Percentiles rank a stretch among this genome's conserved stretches.
Conservation (phyloP, 64 coral and sea anemone species). For the Montipora cactus region DNA sequence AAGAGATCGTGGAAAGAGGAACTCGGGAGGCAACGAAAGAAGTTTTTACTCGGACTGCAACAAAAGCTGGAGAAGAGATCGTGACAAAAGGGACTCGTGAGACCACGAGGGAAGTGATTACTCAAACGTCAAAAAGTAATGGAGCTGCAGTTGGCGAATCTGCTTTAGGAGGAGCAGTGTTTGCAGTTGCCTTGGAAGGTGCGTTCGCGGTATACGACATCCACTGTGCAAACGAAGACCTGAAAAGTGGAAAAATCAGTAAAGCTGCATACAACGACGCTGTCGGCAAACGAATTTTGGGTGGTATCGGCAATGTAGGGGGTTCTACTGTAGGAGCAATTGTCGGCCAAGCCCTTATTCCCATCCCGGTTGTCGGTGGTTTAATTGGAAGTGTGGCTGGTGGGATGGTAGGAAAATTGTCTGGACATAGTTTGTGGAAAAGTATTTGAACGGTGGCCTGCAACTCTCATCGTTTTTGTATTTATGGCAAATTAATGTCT, state of each 20-base stretch:
- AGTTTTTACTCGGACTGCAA: background rate
- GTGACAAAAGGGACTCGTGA: background rate
- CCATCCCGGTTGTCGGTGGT: no score
- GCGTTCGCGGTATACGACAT: background rate
- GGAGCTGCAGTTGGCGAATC: background rate
- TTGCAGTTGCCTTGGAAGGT: background rate
- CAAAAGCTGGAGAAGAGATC: background rate
- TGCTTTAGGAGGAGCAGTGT: background rate
- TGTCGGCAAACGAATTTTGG: background rate
- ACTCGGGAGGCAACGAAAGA: background rate
- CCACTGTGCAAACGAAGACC: background rate
- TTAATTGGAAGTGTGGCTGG: no score
- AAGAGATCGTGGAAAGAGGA: background rate
- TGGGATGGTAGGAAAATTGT: no score
- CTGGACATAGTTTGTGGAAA: no score
- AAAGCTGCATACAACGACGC: no score
- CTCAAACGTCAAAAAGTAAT: background rate
- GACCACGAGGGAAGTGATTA: background rate
- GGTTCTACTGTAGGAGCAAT: background rate
- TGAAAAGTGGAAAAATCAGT: no score
- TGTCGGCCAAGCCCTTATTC: constrained; percentile 45
- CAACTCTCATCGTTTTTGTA: no score
- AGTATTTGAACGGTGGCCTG: no score
- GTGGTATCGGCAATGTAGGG: background rate
- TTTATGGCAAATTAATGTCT: no score